phyloP scores from a whole-genome alignment of 2,797 vertebrate genomes.

The Channa striata region DNA sequence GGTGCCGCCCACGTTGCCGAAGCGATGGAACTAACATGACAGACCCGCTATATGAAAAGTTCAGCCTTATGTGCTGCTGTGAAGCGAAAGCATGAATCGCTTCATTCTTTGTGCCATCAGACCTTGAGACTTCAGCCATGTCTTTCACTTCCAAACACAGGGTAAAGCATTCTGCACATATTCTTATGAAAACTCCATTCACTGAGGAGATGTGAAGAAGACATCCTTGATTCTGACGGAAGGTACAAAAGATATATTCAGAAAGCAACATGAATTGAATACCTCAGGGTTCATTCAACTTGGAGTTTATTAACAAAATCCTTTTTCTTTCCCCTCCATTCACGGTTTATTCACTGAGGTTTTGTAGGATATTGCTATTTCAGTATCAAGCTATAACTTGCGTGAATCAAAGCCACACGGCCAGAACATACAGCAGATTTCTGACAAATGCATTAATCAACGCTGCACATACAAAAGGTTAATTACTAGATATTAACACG shows the following conservation, averaged over 20 bases:
- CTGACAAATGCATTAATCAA: neutral
- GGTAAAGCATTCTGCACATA: conserved; percentile 18
- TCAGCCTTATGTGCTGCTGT: neutral
- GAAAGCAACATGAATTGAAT: conserved; percentile 12
- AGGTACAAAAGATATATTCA: conserved; percentile 28
- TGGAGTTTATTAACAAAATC: conserved; percentile 30
- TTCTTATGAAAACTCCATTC: conserved; percentile 11
- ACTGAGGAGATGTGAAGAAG: neutral
- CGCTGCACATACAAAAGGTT: no score
- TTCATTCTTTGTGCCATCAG: conserved; percentile 1
- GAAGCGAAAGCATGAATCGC: conserved; percentile 20
- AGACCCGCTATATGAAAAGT: no score
- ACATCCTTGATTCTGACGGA: conserved; percentile 10
- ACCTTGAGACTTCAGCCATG: neutral
- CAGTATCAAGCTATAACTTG: neutral
- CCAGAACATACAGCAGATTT: neutral
- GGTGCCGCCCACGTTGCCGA: no score
- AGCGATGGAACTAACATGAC: no score
- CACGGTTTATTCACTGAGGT: conserved; percentile 9
- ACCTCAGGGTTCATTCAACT: conserved; percentile 18
- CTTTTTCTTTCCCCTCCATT: neutral
- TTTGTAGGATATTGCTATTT: neutral
- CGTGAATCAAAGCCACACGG: neutral
- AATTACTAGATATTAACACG: no score
- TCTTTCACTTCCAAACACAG: neutral